Evolutionary conservation across 2,113 vertebrate genomes (phyloP), one percentile per base, ranked within the genome.

Genomic region (Oreochromis spilurus): DNA sequence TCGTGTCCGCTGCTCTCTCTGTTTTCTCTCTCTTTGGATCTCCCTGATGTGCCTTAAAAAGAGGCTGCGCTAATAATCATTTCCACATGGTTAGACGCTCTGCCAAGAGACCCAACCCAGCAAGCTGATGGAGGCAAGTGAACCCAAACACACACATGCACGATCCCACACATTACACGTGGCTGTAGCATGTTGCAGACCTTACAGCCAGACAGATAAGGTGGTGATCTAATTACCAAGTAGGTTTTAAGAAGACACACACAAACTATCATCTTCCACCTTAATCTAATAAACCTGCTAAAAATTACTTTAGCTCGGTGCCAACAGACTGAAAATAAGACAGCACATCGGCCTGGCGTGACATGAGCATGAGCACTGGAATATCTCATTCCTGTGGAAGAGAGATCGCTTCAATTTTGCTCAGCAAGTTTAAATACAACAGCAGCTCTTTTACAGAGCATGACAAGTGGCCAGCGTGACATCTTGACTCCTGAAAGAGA

Each of bases 71-170:
- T 89, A 87, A 91, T 92, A 94, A 95, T 95, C 82, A 91, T 85
- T 95, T 96, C 94, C 94, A 95, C 88, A 93, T 94, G 92, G 84
- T 88, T 52, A 45, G 82, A 90, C 86, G 53, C 50, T 75, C 36
- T 50, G 93, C 91, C 92, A 94, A 85, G 38, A 92, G 81, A 85
- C 81, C 82, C 87, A 81, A 72, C 91, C 84, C 89, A 87, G 72
- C 83, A 80, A 53, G 70, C 79, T 36, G 54, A 53, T 21, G n/a
- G 75, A 87, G 79, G 87, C 81, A 84, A 82, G 89, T 82, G 40
- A 83, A 54, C 67, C 16, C 72, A 81, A 84, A 82, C 58, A 70
- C 67, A 72, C 43, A 19, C 43, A n/a, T 21, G 77, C 24, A 57
- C 31, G 16, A 84, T 81, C 77, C 52, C 24, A 21, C 4, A 3